A percentile compares a stretch with the other conserved stretches of the same genome.
Evolutionary conservation across 2,797 vertebrate species (phyloP).

Genomic region (Petrocephalus sullivani): DNA sequence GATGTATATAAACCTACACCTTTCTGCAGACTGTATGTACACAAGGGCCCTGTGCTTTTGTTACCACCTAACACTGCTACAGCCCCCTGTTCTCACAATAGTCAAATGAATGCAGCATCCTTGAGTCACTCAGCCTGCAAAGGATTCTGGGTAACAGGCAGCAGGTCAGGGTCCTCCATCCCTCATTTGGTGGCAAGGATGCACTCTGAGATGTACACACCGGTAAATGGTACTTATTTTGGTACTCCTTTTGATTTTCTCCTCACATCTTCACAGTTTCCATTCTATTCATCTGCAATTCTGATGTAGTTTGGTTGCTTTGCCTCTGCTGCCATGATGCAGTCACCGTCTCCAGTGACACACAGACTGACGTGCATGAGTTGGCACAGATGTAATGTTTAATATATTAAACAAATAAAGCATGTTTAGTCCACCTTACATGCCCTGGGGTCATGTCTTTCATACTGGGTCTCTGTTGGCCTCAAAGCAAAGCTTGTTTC

Average conservation of each 20-base stretch:
- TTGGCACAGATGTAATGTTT: conserved; percentile 46
- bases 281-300: background rate
- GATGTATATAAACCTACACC: background rate
- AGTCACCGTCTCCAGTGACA: conserved; percentile 35
- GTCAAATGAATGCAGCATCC: background rate
- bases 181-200: background rate
- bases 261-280: background rate
- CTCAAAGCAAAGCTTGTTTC: background rate
- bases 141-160: background rate
- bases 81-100: background rate
- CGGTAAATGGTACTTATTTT: background rate
- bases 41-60: background rate
- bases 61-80: background rate
- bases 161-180: background rate
- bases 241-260: background rate
- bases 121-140: background rate
- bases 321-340: conserved; percentile 23
- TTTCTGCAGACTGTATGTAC: background rate
- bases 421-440: conserved; percentile 54
- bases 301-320: background rate
- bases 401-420: conserved; percentile 57
- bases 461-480: background rate
- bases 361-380: conserved; percentile 37
- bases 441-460: background rate
- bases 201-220: background rate